Conservation (phyloP, 2,797 vertebrate species). For the Dermochelys coriacea region DNA sequence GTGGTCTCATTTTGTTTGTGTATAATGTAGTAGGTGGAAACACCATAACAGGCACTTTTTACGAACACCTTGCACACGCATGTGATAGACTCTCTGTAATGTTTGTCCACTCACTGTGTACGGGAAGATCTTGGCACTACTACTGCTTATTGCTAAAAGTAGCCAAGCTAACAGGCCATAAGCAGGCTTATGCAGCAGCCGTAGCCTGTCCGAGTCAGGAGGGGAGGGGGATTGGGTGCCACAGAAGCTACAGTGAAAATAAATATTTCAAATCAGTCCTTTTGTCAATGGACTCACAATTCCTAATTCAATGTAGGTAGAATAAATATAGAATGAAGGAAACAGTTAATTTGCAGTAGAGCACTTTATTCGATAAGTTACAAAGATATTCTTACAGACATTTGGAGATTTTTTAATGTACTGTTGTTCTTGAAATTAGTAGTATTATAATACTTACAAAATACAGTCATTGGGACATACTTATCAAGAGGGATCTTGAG, state of each 20-base stretch:
- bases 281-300: background rate
- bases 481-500: background rate
- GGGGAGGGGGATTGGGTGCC: too few species aligned
- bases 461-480: too few species aligned
- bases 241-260: background rate
- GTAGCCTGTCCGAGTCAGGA: too few species aligned
- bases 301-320: background rate
- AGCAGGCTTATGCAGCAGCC: too few species aligned
- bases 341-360: background rate
- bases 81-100: background rate
- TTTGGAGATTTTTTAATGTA: background rate
- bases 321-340: conserved; percentile 20
- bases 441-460: accelerated
- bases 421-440: background rate
- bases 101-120: background rate
- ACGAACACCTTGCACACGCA: background rate
- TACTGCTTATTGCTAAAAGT: too few species aligned
- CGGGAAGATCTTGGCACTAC: too few species aligned
- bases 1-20: background rate
- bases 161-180: too few species aligned
- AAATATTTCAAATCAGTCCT: background rate
- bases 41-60: background rate
- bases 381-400: accelerated
- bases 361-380: background rate
- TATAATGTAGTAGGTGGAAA: background rate